These are phyloP conservation scores for Poecilobothrus nobilitatus DNA, from an alignment of 2,888 invertebrate species.

Conservation along the genomic window DNA sequence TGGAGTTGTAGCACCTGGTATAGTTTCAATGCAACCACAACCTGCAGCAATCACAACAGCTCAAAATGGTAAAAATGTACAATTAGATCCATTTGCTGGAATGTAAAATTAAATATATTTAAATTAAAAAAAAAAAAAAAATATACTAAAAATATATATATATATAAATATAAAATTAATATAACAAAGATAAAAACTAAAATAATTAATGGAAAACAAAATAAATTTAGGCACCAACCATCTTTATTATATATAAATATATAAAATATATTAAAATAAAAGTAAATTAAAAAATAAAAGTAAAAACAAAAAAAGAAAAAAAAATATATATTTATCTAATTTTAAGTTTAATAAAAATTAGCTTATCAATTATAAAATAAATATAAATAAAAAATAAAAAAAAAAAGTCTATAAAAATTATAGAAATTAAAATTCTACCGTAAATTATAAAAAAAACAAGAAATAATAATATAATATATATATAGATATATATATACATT, in stretches of 20 bases:
- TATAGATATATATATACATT: no score
- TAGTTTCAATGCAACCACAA: slow-evolving; percentile 34
- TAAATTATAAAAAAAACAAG: no score
- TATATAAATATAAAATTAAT: neutral
- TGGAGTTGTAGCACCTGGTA: slow-evolving; percentile 29
- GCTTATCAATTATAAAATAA: no score
- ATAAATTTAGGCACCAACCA: slow-evolving; percentile 14
- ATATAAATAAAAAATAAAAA: no score
- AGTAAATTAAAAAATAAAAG: no score
- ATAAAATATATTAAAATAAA: slow-evolving; percentile 11
- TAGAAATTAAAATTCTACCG: no score
- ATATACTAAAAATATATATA: slow-evolving; percentile 1
- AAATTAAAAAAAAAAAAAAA: neutral
- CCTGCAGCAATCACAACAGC: slow-evolving; percentile 33
- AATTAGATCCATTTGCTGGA: slow-evolving; percentile 50
- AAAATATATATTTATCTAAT: no score
- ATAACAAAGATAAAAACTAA: slow-evolving; percentile 10
- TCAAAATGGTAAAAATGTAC: slow-evolving; percentile 45
- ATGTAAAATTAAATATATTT: slow-evolving; percentile 34
- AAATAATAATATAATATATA: no score
- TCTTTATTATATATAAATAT: slow-evolving; percentile 20
- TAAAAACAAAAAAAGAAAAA: no score
- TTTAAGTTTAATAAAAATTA: no score
- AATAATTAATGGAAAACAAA: neutral
- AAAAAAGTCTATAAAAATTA: no score